Base-by-base conservation (phyloP, 2,888 invertebrate species). In the Scelioninae gen. 1 region DNA sequence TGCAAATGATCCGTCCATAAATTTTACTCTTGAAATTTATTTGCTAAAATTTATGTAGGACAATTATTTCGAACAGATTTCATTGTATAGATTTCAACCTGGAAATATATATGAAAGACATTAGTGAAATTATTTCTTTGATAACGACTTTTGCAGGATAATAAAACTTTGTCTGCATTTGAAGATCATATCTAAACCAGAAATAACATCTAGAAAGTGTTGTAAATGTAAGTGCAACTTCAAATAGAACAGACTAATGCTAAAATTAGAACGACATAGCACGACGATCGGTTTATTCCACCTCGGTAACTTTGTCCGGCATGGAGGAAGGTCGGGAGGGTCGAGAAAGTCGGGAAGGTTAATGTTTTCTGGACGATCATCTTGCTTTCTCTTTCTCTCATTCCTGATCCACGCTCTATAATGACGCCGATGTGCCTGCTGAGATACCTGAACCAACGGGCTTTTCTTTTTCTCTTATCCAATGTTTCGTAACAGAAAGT, bases 281-380 rank as follows among this genome's bases (percentile, higher is more conserved):
- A 76, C 43, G 45, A n/a, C 55, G 77, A 77, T 77, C 62, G 55
- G 60, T 62, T 69, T 34, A 60, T 69, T 62, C 55, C 69, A 62
- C 77, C 55, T 77, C 55, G 62, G 62, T 47, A 69, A 69, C 55
- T 69, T 68, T 62, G 69, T 62, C 55, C 77, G 55, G 55, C 43
- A 55, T 47, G 77, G 60, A 53, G 38, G 68, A 69, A 77, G 79
- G 79, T 79, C 65, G 58, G 16, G 16, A 56, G 51, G 79, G 72
- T 72, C 72, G 66, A 72, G 51, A 72, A 72, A 72, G 79, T 72
- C 66, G 65, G 40, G 63, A 79, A 79, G 79, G 79, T 79, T 79
- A 79, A 79, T 72, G 69, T 51, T 79, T 72, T 56, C 58, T 79
- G 72, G 66, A 77, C 62, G 77, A 69, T 76, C 68, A 43, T 62